Base-by-base conservation (phyloP, 92 coral and sea anemone species). In the Micromussa lordhowensis region DNA sequence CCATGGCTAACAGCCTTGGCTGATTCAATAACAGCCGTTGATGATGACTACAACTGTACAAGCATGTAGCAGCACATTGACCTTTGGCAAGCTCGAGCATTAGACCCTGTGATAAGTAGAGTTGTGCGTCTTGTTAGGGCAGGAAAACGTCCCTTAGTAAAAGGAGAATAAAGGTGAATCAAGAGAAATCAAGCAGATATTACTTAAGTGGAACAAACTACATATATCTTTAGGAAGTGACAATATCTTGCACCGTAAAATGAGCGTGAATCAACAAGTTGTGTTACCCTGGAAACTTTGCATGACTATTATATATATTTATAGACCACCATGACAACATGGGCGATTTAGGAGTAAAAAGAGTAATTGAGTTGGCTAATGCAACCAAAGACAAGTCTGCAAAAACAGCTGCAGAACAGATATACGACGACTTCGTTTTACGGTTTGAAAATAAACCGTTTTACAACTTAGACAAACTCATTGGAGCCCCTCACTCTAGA, bases 1-100 rank as follows among this genome's bases (percentile, higher is more conserved):
- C 69, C 83, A 59, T 91, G 88, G 93, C 15, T 86, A 58, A 80
- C 86, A 40, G 81, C 90, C 1, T 30, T 90, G 68, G 35, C 90
- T 35, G 90, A 85, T n/a, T n/a, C n/a, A n/a, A n/a, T n/a, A n/a
- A n/a, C n/a, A n/a, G n/a, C n/a, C n/a, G n/a, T n/a, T n/a, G 38
- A 57, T 81, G 64, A 49, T 12, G 61, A 71, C 70, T 19, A 55
- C 22, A 34, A 22, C 74, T 11, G 40, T 19, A 74, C 68, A 75
- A 44, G 32, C 22, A 44, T 73, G 17, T 29, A 26, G 32, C 57
- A 24, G 16, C 75, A 82, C 11, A 51, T 72, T 72, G 90, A 78
- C 34, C 64, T 86, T 9, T 0, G 40, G 18, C 55, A 77, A 78
- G 85, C 84, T 3, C 90, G 78, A 53, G 83, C 44, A 53, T 44